Evolutionary conservation across 37 sponge, comb jelly and placozoan genomes (phyloP).

Genomic region (Hexactinellida sp.): DNA sequence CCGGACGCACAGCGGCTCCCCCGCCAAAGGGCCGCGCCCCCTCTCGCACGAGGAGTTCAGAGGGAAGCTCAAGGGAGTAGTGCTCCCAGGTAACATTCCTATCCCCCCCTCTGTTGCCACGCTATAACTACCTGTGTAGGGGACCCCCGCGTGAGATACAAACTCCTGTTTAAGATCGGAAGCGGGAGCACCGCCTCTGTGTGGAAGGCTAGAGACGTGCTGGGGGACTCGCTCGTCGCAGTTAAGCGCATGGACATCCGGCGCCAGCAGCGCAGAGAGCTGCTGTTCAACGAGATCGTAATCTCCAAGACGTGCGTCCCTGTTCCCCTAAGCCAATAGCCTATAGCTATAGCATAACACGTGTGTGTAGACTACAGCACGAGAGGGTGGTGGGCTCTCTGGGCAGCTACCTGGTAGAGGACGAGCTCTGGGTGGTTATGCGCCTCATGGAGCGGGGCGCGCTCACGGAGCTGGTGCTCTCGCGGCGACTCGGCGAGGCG

Average conservation of each 20-base stretch:
- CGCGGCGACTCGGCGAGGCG: slow-evolving; percentile 44
- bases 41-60: background rate
- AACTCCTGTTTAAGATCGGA: background rate
- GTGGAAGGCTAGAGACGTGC: slow-evolving; percentile 39
- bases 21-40: no score
- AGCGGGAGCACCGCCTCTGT: slow-evolving; percentile 70
- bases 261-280: slow-evolving; percentile 77
- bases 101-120: background rate
- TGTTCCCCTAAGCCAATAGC: background rate
- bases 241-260: slow-evolving; percentile 84
- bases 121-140: background rate
- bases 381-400: slow-evolving; percentile 64
- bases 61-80: background rate
- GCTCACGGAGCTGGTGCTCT: slow-evolving; percentile 48
- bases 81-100: background rate
- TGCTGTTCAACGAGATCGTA: slow-evolving; percentile 85
- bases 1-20: no score
- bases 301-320: background rate
- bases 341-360: no score
- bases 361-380: slow-evolving; percentile 32
- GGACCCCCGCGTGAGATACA: background rate
- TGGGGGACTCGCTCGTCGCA: slow-evolving; percentile 38
- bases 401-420: slow-evolving; percentile 62
- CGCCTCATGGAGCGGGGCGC: slow-evolving; percentile 71
- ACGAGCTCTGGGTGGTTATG: slow-evolving; percentile 93